Base-by-base conservation (phyloP, 2,113 vertebrate genomes). In the Heliornis fulica region DNA sequence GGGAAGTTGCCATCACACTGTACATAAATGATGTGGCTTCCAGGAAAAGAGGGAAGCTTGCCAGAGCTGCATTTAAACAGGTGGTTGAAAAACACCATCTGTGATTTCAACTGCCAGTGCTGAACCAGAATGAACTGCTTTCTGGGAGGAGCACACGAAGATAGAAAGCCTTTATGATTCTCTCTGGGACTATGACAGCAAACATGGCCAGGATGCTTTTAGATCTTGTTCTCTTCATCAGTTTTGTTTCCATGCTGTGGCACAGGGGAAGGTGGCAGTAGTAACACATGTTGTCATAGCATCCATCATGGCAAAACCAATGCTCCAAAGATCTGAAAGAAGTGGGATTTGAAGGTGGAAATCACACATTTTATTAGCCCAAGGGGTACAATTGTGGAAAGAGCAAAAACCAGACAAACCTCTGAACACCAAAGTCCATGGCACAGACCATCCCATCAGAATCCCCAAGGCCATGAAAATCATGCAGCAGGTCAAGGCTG, bases 11-110 rank as follows among this genome's bases (percentile, higher is more conserved):
- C 26, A 53, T 56, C 20, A 29, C 50, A 15, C 29, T 69, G 36
- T 60, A 64, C 41, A 63, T 41, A 66, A 89, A 46, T 83, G 63
- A 61, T 1, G 32, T 56, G 46, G 77, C 93, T 91, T 93, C 72
- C 93, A 92, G 72, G 60, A 87, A 89, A 89, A 46, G 41, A 6
- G 12, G 20, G 41, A 66, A 46, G 54, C 28, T 91, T 89, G 59
- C 46, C 96, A 95, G 69, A 77, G 46, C 46, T 81, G 59, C 74
- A 81, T 87, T 95, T 76, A 83, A 96, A 85, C 82, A 83, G 36
- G 92, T 93, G 71, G 79, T 61, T 94, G 76, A 72, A 82, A 96
- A 96, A 68, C 78, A 95, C 78, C 92, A 91, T 91, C 87, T 94
- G 92, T 82, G 84, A 87, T 60, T 89, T 95, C 87, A 84, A 78